Percentiles rank a stretch among this genome's conserved stretches.
Conservation (phyloP, 2,797 vertebrate genomes). For the Poeciliopsis presidionis region DNA sequence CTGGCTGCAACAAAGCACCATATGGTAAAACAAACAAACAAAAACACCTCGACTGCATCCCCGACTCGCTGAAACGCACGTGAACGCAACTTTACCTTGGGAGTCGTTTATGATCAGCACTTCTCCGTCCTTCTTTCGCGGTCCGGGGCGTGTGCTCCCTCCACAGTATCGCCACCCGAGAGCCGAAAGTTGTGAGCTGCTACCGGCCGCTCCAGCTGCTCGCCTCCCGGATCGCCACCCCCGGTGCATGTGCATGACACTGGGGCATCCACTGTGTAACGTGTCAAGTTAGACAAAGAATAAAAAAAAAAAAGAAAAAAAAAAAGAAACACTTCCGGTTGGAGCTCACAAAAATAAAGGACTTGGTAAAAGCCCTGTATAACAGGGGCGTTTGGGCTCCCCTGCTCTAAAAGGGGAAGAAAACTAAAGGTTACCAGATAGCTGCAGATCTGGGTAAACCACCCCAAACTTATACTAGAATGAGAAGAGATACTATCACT, state of each 20-base stretch:
- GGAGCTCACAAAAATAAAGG: constrained; percentile 47
- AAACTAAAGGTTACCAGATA: background rate
- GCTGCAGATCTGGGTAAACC: background rate
- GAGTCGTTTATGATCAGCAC: background rate
- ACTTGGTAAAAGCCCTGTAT: background rate
- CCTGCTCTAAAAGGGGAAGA: background rate
- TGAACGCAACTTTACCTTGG: constrained; percentile 26
- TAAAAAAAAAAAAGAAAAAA: no score
- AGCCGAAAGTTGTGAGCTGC: constrained; percentile 29
- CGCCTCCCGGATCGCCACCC: constrained; percentile 50
- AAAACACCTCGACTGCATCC: background rate
- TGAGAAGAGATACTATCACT: background rate
- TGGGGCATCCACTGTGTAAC: constrained; percentile 18
- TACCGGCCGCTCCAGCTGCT: constrained; percentile 30
- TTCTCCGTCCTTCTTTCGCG: constrained; percentile 5
- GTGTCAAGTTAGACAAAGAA: background rate
- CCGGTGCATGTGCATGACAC: constrained; percentile 38
- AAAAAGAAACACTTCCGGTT: constrained; percentile 22
- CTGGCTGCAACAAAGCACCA: constrained; percentile 16
- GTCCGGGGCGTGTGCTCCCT: background rate
- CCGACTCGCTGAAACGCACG: background rate
- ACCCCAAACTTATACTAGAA: background rate
- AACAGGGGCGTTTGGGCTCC: no score
- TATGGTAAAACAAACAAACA: constrained; percentile 14
- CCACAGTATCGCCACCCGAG: constrained; percentile 6